Conservation (phyloP, 2,797 vertebrate species). For the Taeniopygia guttata region DNA sequence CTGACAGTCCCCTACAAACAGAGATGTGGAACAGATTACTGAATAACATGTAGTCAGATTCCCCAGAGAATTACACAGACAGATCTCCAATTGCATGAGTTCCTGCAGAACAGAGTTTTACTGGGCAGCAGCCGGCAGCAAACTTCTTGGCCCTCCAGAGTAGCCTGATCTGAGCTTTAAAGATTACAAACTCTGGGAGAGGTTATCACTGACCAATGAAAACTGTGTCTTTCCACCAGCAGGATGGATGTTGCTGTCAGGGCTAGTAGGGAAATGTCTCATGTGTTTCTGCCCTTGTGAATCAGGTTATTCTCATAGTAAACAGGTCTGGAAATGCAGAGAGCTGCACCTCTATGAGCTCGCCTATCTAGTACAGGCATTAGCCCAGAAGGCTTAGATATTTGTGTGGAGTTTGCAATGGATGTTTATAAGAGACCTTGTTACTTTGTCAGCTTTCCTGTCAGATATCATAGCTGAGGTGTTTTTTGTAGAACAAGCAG, state of each 20-base stretch:
- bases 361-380: accelerated
- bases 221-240: neutral
- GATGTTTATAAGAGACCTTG: neutral
- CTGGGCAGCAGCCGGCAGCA: neutral
- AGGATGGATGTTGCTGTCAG: neutral
- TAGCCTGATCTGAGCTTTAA: neutral
- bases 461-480: neutral
- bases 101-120: neutral
- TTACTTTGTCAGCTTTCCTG: neutral
- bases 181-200: neutral
- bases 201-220: neutral
- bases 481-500: neutral
- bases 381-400: neutral
- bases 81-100: neutral
- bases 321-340: neutral
- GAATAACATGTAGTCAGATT: neutral
- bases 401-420: neutral
- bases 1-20: neutral
- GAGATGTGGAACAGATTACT: neutral
- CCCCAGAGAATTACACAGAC: neutral
- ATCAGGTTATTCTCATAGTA: neutral
- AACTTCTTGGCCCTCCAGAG: neutral
- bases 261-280: neutral
- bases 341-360: neutral
- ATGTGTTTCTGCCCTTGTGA: neutral